Evolutionary conservation across 2,888 invertebrate genomes (phyloP), one percentile per base, ranked within the genome.

Genomic region (Pollenia amentaria): DNA sequence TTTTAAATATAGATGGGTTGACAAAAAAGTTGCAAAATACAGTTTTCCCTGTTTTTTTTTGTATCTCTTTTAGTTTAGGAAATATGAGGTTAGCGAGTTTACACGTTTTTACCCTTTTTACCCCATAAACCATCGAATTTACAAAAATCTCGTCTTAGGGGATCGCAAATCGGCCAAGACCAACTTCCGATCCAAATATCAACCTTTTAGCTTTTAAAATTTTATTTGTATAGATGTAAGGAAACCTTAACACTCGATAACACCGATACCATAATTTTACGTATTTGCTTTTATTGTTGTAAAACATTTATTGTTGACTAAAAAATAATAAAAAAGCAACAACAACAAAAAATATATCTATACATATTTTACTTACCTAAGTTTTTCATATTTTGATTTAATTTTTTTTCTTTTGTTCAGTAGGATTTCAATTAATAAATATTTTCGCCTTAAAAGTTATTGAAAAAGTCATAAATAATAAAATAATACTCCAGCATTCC

Each of bases 401-500:
- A 14, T 51, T 64, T 44, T 60, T 77, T 70, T 62, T 44, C 14
- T 65, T 65, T 51, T 7, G 21, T 48, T 62, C 60, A 42, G 29
- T 62, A 70, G 9, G 57, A 72, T 75, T 83, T 83, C 75, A 83
- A 86, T 86, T 86, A 86, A 86, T 79, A 83, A 86, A 83, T 72
- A 76, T 76, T 29, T 79, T 76, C 70, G 40, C 76, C 8, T 57
- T 75, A 40, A 69, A 83, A 79, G 75, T 82, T 75, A 82, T 86
- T 86, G 79, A 80, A 86, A 83, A 83, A 80, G 64, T 80, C 86
- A 86, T 86, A 86, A 86, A 86, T 86, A 86, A 86, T 82, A 75
- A 82, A 82, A 82, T 55, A 75, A 79, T 46, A 69, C 60, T 46
- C 38, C 38, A 44, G 21, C n/a, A 53, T 21, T 65, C 16, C 42